Percentiles rank a stretch among this genome's conserved stretches.
Evolutionary conservation across 2,888 invertebrate genomes (phyloP).

Genomic region (Rhimphoctona megacephalus): DNA sequence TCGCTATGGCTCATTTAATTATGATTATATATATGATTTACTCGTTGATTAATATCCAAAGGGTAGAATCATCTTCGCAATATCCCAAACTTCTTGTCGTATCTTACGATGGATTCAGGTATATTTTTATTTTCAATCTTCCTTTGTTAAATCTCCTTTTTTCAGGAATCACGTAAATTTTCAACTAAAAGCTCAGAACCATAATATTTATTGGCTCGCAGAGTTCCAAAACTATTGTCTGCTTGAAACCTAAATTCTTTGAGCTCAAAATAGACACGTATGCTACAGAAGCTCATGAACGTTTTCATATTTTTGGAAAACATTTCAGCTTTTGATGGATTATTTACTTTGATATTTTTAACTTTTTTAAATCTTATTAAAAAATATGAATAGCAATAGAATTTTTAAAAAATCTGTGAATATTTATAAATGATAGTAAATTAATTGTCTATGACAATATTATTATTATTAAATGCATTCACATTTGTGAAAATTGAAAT

Average conservation of each 20-base stretch:
- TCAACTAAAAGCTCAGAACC: neutral
- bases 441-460: neutral
- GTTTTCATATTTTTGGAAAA: neutral
- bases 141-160: neutral
- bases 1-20: slow-evolving; percentile 39
- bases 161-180: neutral
- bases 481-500: neutral
- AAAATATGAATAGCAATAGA: too few relatives aligned
- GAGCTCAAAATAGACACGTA: neutral
- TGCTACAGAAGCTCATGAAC: neutral
- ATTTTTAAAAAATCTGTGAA: too few relatives aligned
- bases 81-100: slow-evolving; percentile 87
- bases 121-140: neutral
- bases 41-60: slow-evolving; percentile 67
- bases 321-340: neutral
- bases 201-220: neutral
- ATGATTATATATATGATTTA: slow-evolving; percentile 59
- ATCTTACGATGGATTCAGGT: slow-evolving; percentile 90
- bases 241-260: neutral
- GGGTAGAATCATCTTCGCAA: slow-evolving; percentile 78
- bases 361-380: too few relatives aligned
- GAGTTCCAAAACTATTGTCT: neutral
- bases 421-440: too few relatives aligned
- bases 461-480: neutral
- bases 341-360: neutral